Base-by-base conservation (phyloP, 1,140 invertebrate species). In the Calliopsis andreniformis region DNA sequence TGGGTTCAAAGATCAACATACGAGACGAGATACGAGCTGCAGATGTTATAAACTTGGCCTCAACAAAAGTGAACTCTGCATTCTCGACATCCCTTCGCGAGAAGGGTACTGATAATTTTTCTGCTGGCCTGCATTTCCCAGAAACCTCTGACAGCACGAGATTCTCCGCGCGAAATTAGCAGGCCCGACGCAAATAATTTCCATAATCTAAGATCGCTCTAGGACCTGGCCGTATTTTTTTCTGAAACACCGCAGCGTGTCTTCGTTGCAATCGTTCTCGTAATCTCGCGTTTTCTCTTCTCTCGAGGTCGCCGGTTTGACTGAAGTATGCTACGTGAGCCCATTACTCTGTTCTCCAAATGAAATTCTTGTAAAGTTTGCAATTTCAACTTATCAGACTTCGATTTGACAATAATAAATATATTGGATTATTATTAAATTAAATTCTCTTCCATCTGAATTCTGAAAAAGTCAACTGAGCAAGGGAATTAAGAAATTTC, bases 201-300 rank as follows among this genome's bases (percentile, higher is more conserved):
- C 47, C 64, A 80, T 70, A 84, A 84, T 84, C 82, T 84, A 58
- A 32, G 63, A 84, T 84, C 82, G 78, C 78, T 70, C 72, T 83
- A 83, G 62, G 56, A 56, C 66, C 35, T 66, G 72, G n/a, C 55
- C 73, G 63, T 83, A 83, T 70, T 82, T 83, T 80, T 80, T 73
- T 71, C 77, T 51, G 77, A 73, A 73, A 80, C 71, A 47, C 47
- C 45, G 71, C 45, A 53, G 10, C 43, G 30, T 45, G 39, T 63
- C 58, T 20, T 35, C 56, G 56, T 76, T 28, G 58, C 42, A 79
- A 79, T 79, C 72, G 47, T 43, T 58, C 58, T 69, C 42, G 25
- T 67, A 51, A 79, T 79, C 72, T 79, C 16, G 58, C 64, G n/a
- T 71, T 73, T 76, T 55, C 39, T 68, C 45, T 43, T 45, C 30